Base-by-base conservation (phyloP, 2,113 vertebrate species). In the Pontoporia blainvillei region DNA sequence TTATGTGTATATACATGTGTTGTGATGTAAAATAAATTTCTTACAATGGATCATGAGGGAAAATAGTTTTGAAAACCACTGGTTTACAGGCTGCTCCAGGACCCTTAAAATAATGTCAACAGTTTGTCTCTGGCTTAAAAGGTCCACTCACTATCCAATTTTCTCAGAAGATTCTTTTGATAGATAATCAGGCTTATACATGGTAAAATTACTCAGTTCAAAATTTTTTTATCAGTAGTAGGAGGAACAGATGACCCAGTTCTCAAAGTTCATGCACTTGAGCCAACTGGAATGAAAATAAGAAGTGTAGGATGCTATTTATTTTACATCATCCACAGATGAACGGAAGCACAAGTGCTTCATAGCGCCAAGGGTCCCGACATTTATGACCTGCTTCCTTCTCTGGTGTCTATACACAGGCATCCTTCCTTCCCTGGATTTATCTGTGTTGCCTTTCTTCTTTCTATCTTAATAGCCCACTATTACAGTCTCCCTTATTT, bases 1-100 rank as follows among this genome's bases (percentile, higher is more conserved):
- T 36, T 62, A 15, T 21, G 34, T 25, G 2, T 44, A 8, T 54
- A 25, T 71, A 54, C 49, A 0, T 46, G 9, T 75, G 69, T 59
- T 95, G 46, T 72, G 54, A 85, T 82, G 3, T 61, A 69, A 64
- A 92, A 86, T 83, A 2, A 52, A 69, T 79, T 93, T 78, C 61
- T 90, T 69, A 31, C 3, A 39, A 39, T 59, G n/a, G 8, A 71
- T 81, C 62, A 2, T 34, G 25, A 36, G 2, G 1, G 8, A 86
- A 59, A 49, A 52, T 29, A 36, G 1, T 29, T 91, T 86, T 54
- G 27, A 87, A 49, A 82, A 73, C 13, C 73, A 57, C 1, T 81
- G 61, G 18, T 76, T 83, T 91, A 54, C 9, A 76, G 69, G 29
- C 17, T 87, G 49, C 7, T 82, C 59, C 41, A 73, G 46, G 41